Base-by-base conservation (phyloP, 2,888 invertebrate species). In the Helleia helle region DNA sequence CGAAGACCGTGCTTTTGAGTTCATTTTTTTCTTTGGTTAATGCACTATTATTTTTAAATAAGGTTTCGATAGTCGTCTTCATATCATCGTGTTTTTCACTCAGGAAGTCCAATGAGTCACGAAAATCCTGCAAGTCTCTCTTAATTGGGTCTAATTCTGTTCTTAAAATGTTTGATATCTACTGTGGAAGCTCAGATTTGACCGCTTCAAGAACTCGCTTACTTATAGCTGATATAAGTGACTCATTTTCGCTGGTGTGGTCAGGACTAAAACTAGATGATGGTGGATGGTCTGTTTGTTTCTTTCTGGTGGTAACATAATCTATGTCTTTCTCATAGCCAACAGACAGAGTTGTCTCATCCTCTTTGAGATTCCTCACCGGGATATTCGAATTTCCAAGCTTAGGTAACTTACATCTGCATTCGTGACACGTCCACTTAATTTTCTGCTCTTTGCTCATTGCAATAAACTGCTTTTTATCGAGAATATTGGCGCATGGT, bases 41-140 rank as follows among this genome's bases (percentile, higher is more conserved):
- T 9, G 1, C 13, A 18, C 9, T 18, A 4, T 36, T 36, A 11
- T 36, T 12, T 12, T 36, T 17, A 8, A 9, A n/a, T 11, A 18
- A 9, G 4, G n/a, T 11, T 6, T 9, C 24, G 9, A 36, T 18
- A 7, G 6, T 2, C 7, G 8, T 12, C 11, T 36, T 36, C n/a
- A 36, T 7, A 7, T 36, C 18, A 4, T 36, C 36, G 7, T 36
- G 36, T 7, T n/a, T 18, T 11, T 9, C 36, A 4, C 36, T 36
- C n/a, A 36, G 18, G 36, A 36, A 36, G 17, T 36, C 18, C 9
- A 36, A 8, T 8, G 36, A 36, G 7, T 36, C 7, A 8, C 36
- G 36, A 17, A 36, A 24, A 17, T 36, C 36, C 1, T 9, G 3
- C 2, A 36, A 9, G 3, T 36, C 36, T 13, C 9, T 12, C 4